Evolutionary conservation across 2,797 vertebrate species (phyloP).

Genomic region (Pseudochromis fuscus): DNA sequence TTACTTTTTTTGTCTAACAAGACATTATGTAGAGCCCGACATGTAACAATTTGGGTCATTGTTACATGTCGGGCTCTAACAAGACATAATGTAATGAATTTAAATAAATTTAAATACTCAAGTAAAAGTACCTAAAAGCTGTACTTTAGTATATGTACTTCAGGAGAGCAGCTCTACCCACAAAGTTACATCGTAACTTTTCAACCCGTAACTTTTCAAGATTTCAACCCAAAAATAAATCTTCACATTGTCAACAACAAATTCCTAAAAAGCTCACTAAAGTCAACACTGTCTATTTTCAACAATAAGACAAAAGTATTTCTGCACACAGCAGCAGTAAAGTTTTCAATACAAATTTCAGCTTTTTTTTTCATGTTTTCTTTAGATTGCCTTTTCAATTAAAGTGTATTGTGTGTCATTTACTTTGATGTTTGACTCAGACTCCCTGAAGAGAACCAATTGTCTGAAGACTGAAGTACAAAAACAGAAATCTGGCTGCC

Average conservation of each 20-base stretch:
- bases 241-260: background rate
- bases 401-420: constrained; percentile 29
- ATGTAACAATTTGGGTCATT: no score
- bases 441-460: constrained; percentile 11
- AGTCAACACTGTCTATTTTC: background rate
- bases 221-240: no score
- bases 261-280: background rate
- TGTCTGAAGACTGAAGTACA: constrained; percentile 23
- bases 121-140: background rate
- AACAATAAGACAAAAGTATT: constrained; percentile 1
- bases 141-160: background rate
- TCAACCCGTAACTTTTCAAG: no score
- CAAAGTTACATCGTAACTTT: no score
- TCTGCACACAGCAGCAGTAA: background rate
- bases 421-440: constrained; percentile 38
- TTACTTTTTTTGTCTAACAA: no score
- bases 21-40: no score
- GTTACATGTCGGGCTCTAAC: no score
- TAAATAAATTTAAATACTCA: background rate
- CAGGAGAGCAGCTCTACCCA: no score
- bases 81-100: no score
- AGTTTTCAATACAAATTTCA: background rate
- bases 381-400: constrained; percentile 14
- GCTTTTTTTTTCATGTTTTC: constrained; percentile 4
- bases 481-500: constrained; percentile 25